Base-by-base conservation (phyloP, 2,888 invertebrate genomes). In the Caenorhabditis sp. region DNA sequence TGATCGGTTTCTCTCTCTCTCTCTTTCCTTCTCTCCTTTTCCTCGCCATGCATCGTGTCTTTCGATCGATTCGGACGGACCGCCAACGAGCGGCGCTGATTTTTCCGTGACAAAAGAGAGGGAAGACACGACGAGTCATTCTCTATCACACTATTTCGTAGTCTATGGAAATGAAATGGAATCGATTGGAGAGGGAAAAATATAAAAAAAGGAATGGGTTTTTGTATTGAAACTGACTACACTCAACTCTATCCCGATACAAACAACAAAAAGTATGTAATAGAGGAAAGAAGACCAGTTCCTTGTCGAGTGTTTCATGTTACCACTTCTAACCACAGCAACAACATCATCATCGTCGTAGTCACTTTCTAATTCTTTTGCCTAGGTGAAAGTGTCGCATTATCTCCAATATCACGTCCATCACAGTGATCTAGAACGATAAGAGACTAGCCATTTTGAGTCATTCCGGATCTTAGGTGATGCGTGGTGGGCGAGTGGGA, bases 71-170 rank as follows among this genome's bases (percentile, higher is more conserved):
- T 64, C 50, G 58, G 69, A 56, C 64, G 56, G 56, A 56, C 40
- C 60, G 61, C 32, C 32, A 32, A 61, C 61, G 76, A 61, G 67
- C 76, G 55, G 67, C 61, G 60, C 67, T 53, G 67, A 67, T 76
- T 61, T 76, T 76, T 76, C 76, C 76, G 76, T 76, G 76, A 76
- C 76, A 76, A 76, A 76, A 24, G 40, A 44, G 20, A 67, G 55
- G 32, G 53, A 44, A 61, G 51, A 72, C 60, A 61, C 18, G 76
- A 67, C 67, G 67, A 68, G 61, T 60, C 35, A 67, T 58, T 74
- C 67, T 53, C 65, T 37, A 60, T 67, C 74, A 74, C 74, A 50
- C 76, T 67, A 53, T 65, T 56, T 56, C 56, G 50, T 65, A 74
- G 58, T 67, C 60, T 53, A 67, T 68, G 60, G 67, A 76, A 76